Evolutionary conservation across 2,113 vertebrate genomes (phyloP).

Genomic region (Corythaixoides concolor): DNA sequence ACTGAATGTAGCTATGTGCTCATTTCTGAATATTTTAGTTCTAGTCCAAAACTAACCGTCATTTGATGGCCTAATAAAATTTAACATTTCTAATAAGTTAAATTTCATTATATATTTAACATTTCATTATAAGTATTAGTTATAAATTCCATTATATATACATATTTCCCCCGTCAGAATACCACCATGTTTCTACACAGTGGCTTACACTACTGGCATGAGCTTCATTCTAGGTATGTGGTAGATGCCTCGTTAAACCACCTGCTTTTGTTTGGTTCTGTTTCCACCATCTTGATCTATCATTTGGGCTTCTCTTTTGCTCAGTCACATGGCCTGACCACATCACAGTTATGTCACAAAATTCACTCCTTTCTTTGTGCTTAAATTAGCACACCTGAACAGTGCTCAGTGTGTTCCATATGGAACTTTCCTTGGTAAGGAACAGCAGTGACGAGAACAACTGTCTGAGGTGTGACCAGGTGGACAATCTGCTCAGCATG

Average conservation of each 20-base stretch:
- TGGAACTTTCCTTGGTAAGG: too few species aligned
- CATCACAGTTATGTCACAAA: background rate
- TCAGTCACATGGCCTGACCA: too few species aligned
- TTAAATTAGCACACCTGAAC: background rate
- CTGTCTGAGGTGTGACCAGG: too few species aligned
- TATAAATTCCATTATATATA: background rate
- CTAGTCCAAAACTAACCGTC: background rate
- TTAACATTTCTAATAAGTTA: background rate
- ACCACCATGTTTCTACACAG: background rate
- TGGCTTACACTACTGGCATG: background rate
- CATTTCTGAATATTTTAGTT: background rate
- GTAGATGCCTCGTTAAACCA: background rate
- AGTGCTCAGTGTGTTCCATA: background rate
- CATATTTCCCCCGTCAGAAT: background rate
- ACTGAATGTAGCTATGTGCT: background rate
- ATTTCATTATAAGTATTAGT: background rate
- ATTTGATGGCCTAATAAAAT: background rate
- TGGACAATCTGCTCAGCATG: too few species aligned
- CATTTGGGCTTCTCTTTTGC: background rate
- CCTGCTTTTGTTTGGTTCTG: background rate
- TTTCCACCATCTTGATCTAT: background rate
- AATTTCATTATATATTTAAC: background rate
- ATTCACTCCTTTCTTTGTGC: background rate
- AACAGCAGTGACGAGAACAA: too few species aligned
- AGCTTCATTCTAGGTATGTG: background rate